These are phyloP conservation scores for Trichosurus vulpecula DNA, from an alignment of 2,797 vertebrate genomes.

Conservation along the genomic window DNA sequence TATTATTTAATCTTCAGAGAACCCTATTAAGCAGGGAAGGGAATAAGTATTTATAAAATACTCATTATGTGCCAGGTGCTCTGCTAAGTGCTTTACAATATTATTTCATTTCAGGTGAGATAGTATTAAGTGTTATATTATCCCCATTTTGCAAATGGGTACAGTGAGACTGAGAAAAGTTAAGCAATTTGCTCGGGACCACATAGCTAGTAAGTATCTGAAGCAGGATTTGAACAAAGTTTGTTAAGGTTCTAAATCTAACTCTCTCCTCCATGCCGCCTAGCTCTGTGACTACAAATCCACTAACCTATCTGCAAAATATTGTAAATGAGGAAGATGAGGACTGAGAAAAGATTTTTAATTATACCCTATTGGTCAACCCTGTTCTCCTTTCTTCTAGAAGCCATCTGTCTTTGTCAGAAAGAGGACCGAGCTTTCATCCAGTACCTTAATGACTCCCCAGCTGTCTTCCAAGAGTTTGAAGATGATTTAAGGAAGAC, in stretches of 20 bases:
- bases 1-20: not conserved
- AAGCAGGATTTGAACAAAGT: not conserved
- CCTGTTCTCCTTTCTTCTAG: not conserved
- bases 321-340: not conserved
- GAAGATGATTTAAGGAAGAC: not conserved
- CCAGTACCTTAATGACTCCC: slow-evolving; percentile 12
- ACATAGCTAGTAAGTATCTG: not conserved
- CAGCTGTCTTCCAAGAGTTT: slow-evolving; percentile 8
- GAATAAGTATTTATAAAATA: not conserved
- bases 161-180: not conserved
- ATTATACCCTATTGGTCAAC: not conserved
- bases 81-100: not conserved
- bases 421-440: slow-evolving; percentile 24
- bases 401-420: not conserved
- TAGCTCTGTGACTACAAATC: not conserved
- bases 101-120: not conserved
- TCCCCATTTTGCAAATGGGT: not conserved
- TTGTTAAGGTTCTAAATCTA: not conserved
- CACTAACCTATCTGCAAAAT: not conserved
- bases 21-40: not conserved
- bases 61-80: not conserved
- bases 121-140: too few species aligned
- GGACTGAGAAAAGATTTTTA: not conserved
- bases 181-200: not conserved
- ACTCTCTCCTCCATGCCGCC: not conserved